Evolutionary conservation across 2,113 vertebrate genomes (phyloP), one percentile per base, ranked within the genome.

Genomic region (Mionectes macconnelli): DNA sequence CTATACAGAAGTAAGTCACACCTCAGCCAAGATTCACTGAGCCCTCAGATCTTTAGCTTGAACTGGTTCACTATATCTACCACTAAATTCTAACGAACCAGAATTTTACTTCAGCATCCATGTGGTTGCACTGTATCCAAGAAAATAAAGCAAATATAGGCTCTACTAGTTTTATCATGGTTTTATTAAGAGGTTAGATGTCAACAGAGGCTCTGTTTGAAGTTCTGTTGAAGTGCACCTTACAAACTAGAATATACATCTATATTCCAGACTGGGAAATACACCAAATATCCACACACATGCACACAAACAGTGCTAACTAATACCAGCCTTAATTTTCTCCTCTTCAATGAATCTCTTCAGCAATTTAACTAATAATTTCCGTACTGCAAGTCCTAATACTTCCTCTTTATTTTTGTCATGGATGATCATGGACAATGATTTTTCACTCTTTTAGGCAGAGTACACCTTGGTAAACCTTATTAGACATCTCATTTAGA

Each of bases 91-190:
- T 25, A 74, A 45, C 84, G 31, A 72, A 90, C 31, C 10, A 60
- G 24, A 60, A 87, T 56, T 90, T 90, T 90, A 77, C 23, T 60
- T 90, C 66, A 77, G 21, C 35, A 87, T 39, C 13, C 52, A 49
- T 31, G 7, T 49, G 33, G 39, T 5, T 75, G 49, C 39, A 21
- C 17, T 62, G 27, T 44, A 37, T 82, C 37, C 44, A 60, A 67
- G 40, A 42, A 63, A 78, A 40, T 10, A 60, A 13, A 83, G 53
- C 52, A 84, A 55, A 33, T 33, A 67, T 0, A 74, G 30, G 22
- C n/a, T 86, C 25, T 47, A 53, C 9, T 22, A 64, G 21, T 52
- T 80, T 40, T 39, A 45, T 27, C 6, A 1, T 37, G 4, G 25
- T 30, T 52, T 63, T 67, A 42, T 47, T 62, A 52, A 50, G 55